phyloP scores from a whole-genome alignment of 2,113 vertebrate genomes.

The Nicator chloris region DNA sequence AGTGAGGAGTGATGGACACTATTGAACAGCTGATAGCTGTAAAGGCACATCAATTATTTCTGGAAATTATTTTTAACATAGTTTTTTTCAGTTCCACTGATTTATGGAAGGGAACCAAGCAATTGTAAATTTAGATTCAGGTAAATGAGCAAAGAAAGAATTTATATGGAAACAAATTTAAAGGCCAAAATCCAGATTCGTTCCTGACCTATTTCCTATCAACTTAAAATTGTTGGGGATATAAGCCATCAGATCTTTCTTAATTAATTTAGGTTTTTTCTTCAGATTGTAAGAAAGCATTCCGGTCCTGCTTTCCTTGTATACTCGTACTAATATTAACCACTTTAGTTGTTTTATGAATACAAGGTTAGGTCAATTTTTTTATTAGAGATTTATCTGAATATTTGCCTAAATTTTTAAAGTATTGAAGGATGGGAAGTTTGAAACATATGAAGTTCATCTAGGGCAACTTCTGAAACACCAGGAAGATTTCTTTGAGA shows the following conservation, averaged over 20 bases:
- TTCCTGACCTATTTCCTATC: not conserved
- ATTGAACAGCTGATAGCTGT: not conserved
- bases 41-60: not conserved
- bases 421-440: fast-evolving
- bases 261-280: not conserved
- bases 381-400: not conserved
- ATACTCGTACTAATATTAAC: not conserved
- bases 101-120: not conserved
- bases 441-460: not conserved
- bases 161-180: not conserved
- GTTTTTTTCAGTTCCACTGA: not conserved
- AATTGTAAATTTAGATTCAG: not conserved
- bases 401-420: not conserved
- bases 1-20: not conserved
- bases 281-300: not conserved
- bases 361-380: not conserved
- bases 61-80: not conserved
- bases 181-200: not conserved
- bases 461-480: not conserved
- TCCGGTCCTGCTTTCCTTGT: not conserved
- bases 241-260: not conserved
- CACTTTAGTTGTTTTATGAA: not conserved
- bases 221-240: not conserved
- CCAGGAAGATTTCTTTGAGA: not conserved
- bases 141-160: not conserved